Evolutionary conservation across 2,113 vertebrate genomes (phyloP), one percentile per base, ranked within the genome.

Genomic region (Rhombomys opimus): DNA sequence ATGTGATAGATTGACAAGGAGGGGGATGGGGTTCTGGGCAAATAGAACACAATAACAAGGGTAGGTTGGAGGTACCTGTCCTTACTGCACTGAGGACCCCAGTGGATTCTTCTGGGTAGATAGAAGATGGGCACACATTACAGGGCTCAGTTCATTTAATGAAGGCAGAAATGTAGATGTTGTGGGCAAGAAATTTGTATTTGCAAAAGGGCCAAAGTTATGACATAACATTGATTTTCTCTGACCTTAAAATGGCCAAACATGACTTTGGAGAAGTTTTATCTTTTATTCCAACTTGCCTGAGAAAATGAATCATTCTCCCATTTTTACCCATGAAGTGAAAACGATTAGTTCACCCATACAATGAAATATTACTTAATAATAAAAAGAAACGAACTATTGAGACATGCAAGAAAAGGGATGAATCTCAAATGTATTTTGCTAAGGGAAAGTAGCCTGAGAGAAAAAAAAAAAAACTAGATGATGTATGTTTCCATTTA

Each of bases 361-460:
- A 91, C 7, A 63, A 78, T 67, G 72, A 88, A 85, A 70, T 92
- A 75, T 38, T 91, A 87, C 25, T 91, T 91, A 96, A 63, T 87
- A 95, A 86, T 81, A 86, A 95, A 81, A 95, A 67, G 54, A 97
- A 95, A 95, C 50, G 38, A 89, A 96, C 32, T 87, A 76, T 13
- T 22, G 54, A 91, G 75, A 73, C 7, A 77, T 59, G 22, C 30
- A 92, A 70, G 35, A 78, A 92, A 78, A 70, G 35, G 13, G 3
- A 76, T 41, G 54, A 82, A 73, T 73, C 7, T 70, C 38, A 82
- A 91, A 93, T 92, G 25, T 32, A 82, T 81, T 96, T 92, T 96
- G 32, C 46, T 89, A 77, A 72, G 65, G 76, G 67, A 95, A 93
- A 87, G 41, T 14, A 38, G 57, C 54, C 41, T 5, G 7, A 65